Evolutionary conservation across 2,797 vertebrate species (phyloP).

Genomic region (Intellagama lesueurii): DNA sequence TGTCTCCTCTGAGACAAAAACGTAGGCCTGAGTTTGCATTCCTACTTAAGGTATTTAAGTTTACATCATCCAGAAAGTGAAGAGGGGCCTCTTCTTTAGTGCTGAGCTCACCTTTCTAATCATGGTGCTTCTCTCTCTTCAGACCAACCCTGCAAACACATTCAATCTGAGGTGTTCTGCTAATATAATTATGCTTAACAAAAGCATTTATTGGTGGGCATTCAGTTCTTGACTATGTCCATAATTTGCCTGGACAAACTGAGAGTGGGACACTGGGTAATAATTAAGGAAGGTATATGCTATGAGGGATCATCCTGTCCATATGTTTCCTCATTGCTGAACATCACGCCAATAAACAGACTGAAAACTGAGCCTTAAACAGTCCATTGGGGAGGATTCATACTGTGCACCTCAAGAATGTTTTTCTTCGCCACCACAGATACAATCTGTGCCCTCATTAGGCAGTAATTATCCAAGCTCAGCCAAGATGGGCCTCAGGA

Average conservation of each 20-base stretch:
- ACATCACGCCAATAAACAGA: not conserved
- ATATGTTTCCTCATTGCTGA: constrained; percentile 10
- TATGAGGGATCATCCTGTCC: not conserved
- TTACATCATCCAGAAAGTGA: not conserved
- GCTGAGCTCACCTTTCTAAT: not conserved
- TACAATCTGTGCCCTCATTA: not conserved
- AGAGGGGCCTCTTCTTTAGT: not conserved
- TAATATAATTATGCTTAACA: not conserved
- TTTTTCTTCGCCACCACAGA: not conserved
- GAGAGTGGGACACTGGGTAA: not conserved
- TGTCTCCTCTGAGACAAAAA: not conserved
- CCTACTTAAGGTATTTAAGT: not conserved
- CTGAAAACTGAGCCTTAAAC: not conserved
- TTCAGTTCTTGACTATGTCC: not conserved
- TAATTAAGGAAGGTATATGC: not conserved
- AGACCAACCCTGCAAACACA: not conserved
- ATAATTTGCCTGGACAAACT: not conserved
- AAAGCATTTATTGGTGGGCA: not conserved
- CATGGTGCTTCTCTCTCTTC: no score
- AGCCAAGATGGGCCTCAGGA: constrained; percentile 19
- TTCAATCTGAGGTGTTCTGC: not conserved
- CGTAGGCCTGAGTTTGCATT: not conserved
- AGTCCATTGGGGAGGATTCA: not conserved
- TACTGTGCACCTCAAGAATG: not conserved
- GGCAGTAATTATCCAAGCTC: constrained; percentile 1